phyloP scores from a whole-genome alignment of 2,113 vertebrate genomes.

The Acrocephalus arundinaceus region DNA sequence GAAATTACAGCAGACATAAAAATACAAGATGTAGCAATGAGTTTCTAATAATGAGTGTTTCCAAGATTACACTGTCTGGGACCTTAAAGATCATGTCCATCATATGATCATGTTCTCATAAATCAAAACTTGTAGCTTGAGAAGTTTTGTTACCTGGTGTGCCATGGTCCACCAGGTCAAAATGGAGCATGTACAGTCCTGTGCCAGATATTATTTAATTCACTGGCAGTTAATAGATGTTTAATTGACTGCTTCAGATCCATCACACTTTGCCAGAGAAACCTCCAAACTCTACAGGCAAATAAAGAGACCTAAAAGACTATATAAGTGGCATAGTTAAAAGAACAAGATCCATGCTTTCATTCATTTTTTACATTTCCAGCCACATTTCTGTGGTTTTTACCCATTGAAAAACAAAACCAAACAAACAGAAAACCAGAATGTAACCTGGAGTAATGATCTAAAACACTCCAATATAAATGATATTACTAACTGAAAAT shows the following conservation, averaged over 20 bases:
- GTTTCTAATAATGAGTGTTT: slow-evolving; percentile 59
- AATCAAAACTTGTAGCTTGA: slow-evolving; percentile 47
- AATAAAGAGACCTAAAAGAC: not conserved
- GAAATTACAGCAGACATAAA: slow-evolving; percentile 50
- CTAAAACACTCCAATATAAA: not conserved
- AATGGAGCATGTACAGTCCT: not conserved
- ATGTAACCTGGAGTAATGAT: not conserved
- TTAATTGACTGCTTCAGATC: not conserved
- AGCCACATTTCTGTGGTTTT: not conserved
- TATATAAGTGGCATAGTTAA: not conserved
- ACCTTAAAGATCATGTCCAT: not conserved
- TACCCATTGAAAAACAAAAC: not conserved
- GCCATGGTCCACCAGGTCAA: not conserved
- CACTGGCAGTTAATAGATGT: not conserved
- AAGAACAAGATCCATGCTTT: not conserved
- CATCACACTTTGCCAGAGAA: not conserved
- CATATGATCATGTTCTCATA: not conserved
- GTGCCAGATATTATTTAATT: not conserved
- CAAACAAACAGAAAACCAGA: not conserved
- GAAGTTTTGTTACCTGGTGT: not conserved
- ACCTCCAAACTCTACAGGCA: not conserved
- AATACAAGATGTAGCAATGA: slow-evolving; percentile 60
- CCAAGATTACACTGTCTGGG: slow-evolving; percentile 27
- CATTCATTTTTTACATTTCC: not conserved
- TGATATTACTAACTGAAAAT: not conserved